Base-by-base conservation (phyloP, 2,113 vertebrate genomes). In the Haemorhous mexicanus region DNA sequence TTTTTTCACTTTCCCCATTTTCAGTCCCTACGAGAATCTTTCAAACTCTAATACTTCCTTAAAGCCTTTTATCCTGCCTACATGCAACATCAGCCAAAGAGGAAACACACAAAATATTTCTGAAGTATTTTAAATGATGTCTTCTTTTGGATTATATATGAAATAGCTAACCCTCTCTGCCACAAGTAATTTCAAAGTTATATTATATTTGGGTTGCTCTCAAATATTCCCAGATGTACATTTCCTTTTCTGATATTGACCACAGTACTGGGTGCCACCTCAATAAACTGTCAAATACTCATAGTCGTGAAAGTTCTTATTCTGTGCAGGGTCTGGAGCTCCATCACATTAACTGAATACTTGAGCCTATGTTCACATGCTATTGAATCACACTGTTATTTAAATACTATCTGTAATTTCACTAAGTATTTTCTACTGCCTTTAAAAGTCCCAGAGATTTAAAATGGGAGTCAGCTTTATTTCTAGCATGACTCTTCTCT, bases 341-440 rank as follows among this genome's bases (percentile, higher is more conserved):
- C 46, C 4, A 1, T 50, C 27, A 84, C 11, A 19, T 55, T 77
- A 88, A 56, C 46, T 63, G 61, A 96, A 83, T 49, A 43, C 22
- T 49, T 84, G 35, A 95, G 19, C 8, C 43, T 87, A 47, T 39
- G 39, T 74, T 77, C 53, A 18, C 28, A 49, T 81, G 6, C 33
- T 85, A 44, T 80, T 72, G 27, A 84, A 90, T 82, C 53, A 43
- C 33, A 41, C 7, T 3, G 0, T 90, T 87, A 81, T 50, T 84
- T 78, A 83, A 95, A 78, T 81, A 95, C 79, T 43, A 77, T 33
- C 43, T 86, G 66, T 70, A 93, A 89, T 92, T 92, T 76, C 46
- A 49, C 69, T 30, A 64, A 37, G 32, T 70, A 43, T 95, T 89
- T 95, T 75, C 64, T 61, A 52, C 26, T 80, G 23, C 24, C 23